Evolutionary conservation across 2,797 vertebrate species (phyloP), one percentile per base, ranked within the genome.

Genomic region (Lithobates sylvaticus): DNA sequence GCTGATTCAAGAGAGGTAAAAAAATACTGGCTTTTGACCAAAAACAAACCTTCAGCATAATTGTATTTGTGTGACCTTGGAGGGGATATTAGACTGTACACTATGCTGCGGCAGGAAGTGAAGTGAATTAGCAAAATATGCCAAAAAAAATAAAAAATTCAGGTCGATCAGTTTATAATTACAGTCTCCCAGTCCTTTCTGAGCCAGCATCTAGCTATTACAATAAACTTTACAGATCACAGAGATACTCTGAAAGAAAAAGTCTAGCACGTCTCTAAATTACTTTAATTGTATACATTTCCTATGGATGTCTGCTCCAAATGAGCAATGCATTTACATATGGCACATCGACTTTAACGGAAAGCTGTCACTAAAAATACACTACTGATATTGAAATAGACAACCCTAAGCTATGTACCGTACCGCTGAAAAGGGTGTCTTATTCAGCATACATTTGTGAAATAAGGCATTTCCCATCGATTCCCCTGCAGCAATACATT

Each of bases 401-500:
- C 80, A 73, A 64, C 70, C 80, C 27, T 42, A 23, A 82, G 80
- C 80, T 74, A 82, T 81, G 54, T 44, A 64, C 80, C 26, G 70
- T 64, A 29, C 44, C 29, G 54, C 69, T 72, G 69, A 34, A 61
- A 73, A 81, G 79, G 27, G 27, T 54, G 44, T 69, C 70, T 82
- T 54, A 82, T 74, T 74, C 70, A 64, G 80, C 50, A 82, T 73
- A 74, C 80, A 82, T 82, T 82, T 82, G 70, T 58, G 47, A 81
- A 81, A 81, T 71, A 72, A 81, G 78, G 78, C 13, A 71, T 39
- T 70, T 72, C 69, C 13, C 23, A 68, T 71, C 0, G 47, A 73
- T 64, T 74, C 70, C 70, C 80, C 80, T 65, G 80, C 80, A 82
- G 80, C 80, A 42, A 82, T 82, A 82, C 69, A 82, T 44, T 82